Evolutionary conservation across 2,797 vertebrate species (phyloP), one percentile per base, ranked within the genome.

Genomic region (Pagetopsis macropterus): DNA sequence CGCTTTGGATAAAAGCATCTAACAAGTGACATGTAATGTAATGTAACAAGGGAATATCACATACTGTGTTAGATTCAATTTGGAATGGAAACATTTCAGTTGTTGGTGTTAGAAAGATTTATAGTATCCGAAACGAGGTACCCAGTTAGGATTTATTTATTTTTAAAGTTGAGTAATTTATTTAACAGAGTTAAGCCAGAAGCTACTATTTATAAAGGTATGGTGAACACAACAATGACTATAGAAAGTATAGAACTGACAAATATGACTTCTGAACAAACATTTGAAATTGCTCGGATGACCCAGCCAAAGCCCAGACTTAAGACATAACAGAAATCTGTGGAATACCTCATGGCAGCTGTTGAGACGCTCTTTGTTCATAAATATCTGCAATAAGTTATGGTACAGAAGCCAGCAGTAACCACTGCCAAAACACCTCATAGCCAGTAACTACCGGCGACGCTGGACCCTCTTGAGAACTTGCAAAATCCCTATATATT

Each of bases 401-500:
- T 52, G 23, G 58, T 54, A 70, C 40, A 31, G 64, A 56, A 56
- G 48, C 67, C 17, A 41, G 23, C 49, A 19, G 31, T 55, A 50
- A 59, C 9, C 16, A 6, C 58, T 50, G 51, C 60, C 67, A 81
- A 44, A 80, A 52, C 56, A 37, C 41, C 54, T 63, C 68, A 31
- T 61, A 50, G 55, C 9, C 19, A 9, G 2, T 50, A 23, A 67
- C 50, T 17, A 23, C 46, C 58, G 55, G 5, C 9, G 8, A 41
- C 46, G 27, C 9, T 40, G 12, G 48, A 3, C 60, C 15, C 52
- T 27, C 9, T 6, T 4, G 33, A 49, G 13, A 67, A 16, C 12
- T 2, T 37, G 11, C 43, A 23, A 48, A 49, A 71, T 75, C 16
- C 54, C 9, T 51, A 37, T 37, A 9, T 10, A 40, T 45, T 9